These are phyloP conservation scores for Cryptoprocta ferox DNA, from an alignment of 2,797 vertebrate species.

Conservation along the genomic window DNA sequence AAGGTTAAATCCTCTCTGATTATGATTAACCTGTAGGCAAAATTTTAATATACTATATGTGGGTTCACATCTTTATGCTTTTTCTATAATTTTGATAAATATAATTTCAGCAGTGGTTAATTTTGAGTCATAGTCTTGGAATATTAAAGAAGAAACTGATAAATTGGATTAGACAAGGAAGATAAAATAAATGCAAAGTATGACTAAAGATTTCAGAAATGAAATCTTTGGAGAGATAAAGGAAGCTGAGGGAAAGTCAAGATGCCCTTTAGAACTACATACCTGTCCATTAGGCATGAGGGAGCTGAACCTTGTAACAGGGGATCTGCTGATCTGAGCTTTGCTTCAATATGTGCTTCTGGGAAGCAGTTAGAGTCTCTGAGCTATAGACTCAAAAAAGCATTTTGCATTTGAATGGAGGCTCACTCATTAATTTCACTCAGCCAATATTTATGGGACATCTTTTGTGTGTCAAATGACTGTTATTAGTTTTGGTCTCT, in stretches of 20 bases:
- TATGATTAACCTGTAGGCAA: background rate
- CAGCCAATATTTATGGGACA: background rate
- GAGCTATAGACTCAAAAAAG: background rate
- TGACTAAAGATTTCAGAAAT: background rate
- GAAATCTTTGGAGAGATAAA: background rate
- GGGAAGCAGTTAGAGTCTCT: background rate
- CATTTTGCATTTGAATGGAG: background rate
- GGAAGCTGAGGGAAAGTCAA: background rate
- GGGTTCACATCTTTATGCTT: background rate
- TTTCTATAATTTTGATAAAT: background rate
- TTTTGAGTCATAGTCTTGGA: background rate
- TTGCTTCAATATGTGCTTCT: background rate
- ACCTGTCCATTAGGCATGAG: background rate
- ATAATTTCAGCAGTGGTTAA: background rate
- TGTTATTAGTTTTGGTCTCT: slow-evolving; percentile 17
- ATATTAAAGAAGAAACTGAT: background rate
- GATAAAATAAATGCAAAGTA: background rate
- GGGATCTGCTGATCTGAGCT: background rate
- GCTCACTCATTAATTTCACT: background rate
- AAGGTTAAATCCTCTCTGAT: background rate
- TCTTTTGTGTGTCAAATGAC: background rate
- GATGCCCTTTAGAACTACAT: background rate
- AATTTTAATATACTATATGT: background rate
- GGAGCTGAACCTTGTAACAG: background rate
- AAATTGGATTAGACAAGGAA: background rate